These are phyloP conservation scores for Pitta sordida DNA, from an alignment of 2,113 vertebrate genomes.

Conservation along the genomic window DNA sequence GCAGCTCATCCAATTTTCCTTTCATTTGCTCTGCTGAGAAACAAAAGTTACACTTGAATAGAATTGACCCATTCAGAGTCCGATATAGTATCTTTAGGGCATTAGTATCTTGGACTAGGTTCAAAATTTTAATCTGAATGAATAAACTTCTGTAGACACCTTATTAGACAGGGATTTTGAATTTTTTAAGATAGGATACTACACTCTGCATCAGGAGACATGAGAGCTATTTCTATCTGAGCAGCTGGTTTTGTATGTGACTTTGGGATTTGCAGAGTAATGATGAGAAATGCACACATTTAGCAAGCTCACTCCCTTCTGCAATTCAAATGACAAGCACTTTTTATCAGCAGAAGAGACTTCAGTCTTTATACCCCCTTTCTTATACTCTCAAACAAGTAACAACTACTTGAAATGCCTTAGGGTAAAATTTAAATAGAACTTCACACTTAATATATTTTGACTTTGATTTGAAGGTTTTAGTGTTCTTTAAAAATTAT, in stretches of 20 bases:
- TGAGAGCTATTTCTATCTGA: not conserved
- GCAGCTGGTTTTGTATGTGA: not conserved
- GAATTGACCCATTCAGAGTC: not conserved
- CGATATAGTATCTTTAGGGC: not conserved
- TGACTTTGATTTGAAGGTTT: not conserved
- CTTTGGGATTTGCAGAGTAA: not conserved
- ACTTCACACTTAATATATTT: not conserved
- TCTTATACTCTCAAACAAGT: not conserved
- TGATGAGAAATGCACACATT: not conserved
- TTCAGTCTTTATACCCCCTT: not conserved
- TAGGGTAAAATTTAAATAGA: not conserved
- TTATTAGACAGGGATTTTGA: not conserved
- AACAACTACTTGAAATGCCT: not conserved
- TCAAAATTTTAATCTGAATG: not conserved
- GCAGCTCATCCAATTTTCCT: not conserved
- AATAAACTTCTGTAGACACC: not conserved
- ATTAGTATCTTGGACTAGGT: not conserved
- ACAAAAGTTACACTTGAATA: not conserved
- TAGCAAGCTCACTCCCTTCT: not conserved
- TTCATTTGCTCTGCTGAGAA: not conserved
- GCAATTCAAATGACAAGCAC: not conserved
- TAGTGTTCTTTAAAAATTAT: not conserved
- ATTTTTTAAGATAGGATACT: not conserved
- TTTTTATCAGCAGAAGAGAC: not conserved
- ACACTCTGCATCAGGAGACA: not conserved